These are phyloP conservation scores for Siphlonurus alternatus DNA, from an alignment of 2,888 invertebrate species.

Conservation along the genomic window DNA sequence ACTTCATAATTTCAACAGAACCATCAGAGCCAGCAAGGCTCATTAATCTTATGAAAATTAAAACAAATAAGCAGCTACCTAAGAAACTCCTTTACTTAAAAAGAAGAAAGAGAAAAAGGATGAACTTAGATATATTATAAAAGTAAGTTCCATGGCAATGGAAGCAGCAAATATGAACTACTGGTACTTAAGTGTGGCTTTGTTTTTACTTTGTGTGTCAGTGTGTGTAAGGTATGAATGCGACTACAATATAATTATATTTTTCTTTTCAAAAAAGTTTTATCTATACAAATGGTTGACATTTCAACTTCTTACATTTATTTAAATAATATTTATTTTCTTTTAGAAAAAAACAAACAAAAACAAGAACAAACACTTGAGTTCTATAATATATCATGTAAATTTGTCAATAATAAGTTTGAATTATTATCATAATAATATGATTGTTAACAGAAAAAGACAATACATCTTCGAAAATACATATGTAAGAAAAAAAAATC, in stretches of 20 bases:
- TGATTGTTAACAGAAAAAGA: constrained; percentile 23
- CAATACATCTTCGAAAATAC: constrained; percentile 18
- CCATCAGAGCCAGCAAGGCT: not conserved
- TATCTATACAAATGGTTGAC: constrained; percentile 13
- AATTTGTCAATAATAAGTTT: constrained; percentile 9
- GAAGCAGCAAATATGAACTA: not conserved
- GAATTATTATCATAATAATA: constrained; percentile 21
- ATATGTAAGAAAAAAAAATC: constrained; percentile 17
- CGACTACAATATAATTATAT: constrained; percentile 9
- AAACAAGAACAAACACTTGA: constrained; percentile 5
- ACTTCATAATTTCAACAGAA: not conserved
- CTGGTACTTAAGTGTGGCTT: not conserved
- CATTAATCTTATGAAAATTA: not conserved
- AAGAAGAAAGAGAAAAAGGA: not conserved
- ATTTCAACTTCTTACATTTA: constrained; percentile 9
- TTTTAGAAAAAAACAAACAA: not conserved
- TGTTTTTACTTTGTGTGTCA: not conserved
- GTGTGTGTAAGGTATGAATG: not conserved
- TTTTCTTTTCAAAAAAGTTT: constrained; percentile 11
- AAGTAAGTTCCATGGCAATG: not conserved
- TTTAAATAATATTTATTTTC: constrained; percentile 13
- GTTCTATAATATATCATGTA: not conserved
- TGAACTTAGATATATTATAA: not conserved
- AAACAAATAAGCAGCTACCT: not conserved
- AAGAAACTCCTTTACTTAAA: not conserved